A percentile compares a stretch with the other conserved stretches of the same genome.
phyloP scores from a whole-genome alignment of 1,140 invertebrate genomes.

The Papilio helenus region DNA sequence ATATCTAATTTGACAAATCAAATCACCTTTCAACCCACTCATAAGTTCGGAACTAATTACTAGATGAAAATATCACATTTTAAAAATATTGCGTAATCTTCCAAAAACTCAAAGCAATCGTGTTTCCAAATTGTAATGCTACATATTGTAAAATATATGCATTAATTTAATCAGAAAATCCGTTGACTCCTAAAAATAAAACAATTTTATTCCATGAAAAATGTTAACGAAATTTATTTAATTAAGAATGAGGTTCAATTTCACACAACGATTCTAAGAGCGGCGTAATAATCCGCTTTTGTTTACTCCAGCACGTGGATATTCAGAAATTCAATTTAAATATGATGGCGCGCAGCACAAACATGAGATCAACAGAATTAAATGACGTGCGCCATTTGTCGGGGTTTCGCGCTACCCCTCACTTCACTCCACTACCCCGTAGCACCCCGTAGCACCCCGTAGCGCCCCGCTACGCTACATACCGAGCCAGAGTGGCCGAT shows the following conservation, averaged over 20 bases:
- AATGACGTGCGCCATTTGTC: slow-evolving; percentile 74
- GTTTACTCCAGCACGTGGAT: slow-evolving; percentile 63
- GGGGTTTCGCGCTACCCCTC: slow-evolving; percentile 52
- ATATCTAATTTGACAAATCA: too few relatives aligned
- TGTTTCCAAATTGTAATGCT: neutral
- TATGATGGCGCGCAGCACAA: slow-evolving; percentile 73
- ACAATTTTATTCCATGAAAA: neutral
- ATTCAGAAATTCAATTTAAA: slow-evolving; percentile 79
- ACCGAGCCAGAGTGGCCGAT: slow-evolving; percentile 52
- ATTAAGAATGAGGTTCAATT: slow-evolving; percentile 38
- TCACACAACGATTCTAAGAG: slow-evolving; percentile 41
- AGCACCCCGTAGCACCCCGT: neutral
- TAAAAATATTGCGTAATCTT: too few relatives aligned
- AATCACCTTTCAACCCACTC: neutral
- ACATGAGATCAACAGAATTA: slow-evolving; percentile 79
- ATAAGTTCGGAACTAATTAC: too few relatives aligned
- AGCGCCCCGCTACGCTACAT: slow-evolving; percentile 46
- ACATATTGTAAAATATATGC: neutral
- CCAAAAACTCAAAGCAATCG: neutral
- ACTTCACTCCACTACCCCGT: neutral
- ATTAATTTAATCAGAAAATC: slow-evolving; percentile 22
- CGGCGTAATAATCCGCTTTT: slow-evolving; percentile 64
- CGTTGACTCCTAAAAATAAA: slow-evolving; percentile 9
- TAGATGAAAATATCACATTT: too few relatives aligned
- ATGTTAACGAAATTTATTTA: slow-evolving; percentile 20